phyloP scores from a whole-genome alignment of 2,113 vertebrate genomes.

The Apteryx mantelli region DNA sequence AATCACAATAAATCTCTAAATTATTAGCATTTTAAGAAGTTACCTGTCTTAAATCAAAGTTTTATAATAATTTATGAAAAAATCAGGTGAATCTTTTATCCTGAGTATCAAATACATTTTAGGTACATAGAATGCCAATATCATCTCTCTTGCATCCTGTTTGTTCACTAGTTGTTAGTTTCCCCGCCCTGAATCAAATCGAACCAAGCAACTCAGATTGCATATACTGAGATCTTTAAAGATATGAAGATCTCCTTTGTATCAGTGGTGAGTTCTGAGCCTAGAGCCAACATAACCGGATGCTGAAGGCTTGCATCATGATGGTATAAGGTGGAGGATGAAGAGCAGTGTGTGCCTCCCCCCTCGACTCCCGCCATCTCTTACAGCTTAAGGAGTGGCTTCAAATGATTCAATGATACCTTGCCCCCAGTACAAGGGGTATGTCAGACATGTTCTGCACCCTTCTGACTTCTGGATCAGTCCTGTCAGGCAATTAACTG shows the following conservation, averaged over 20 bases:
- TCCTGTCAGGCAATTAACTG: not conserved
- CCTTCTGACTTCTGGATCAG: not conserved
- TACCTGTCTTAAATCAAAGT: not conserved
- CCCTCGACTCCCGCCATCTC: not conserved
- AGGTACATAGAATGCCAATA: not conserved
- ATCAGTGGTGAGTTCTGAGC: not conserved
- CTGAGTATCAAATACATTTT: not conserved
- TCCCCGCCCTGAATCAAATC: not conserved
- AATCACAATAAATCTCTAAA: not conserved
- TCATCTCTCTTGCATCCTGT: not conserved
- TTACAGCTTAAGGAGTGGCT: not conserved
- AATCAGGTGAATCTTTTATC: not conserved
- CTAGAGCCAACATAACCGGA: not conserved
- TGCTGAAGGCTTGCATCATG: not conserved
- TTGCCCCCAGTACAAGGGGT: not conserved
- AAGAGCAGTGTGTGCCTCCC: accelerated
- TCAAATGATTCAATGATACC: not conserved
- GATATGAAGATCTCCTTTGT: not conserved
- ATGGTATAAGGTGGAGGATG: not conserved
- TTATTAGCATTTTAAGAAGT: not conserved
- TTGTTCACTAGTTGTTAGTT: not conserved
- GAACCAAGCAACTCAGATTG: not conserved
- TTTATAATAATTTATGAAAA: not conserved
- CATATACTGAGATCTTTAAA: not conserved
- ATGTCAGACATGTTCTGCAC: not conserved